phyloP scores from a whole-genome alignment of 2,888 invertebrate genomes.

The Erebia aethiops region DNA sequence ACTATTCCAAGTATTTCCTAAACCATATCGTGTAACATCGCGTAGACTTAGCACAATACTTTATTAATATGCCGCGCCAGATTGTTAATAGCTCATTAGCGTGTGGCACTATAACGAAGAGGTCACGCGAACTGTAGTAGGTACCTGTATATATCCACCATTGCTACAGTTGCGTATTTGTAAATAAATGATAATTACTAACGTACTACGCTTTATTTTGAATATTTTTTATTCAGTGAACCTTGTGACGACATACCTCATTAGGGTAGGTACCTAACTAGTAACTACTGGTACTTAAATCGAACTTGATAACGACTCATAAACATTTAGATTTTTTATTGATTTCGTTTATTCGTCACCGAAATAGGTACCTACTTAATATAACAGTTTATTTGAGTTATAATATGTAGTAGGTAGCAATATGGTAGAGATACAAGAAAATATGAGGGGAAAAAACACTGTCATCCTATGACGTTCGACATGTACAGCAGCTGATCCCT shows the following conservation, averaged over 20 bases:
- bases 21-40: background rate
- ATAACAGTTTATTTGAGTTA: background rate
- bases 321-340: background rate
- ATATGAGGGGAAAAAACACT: too few relatives aligned
- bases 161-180: background rate
- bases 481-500: too few relatives aligned
- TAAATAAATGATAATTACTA: background rate
- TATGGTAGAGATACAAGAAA: too few relatives aligned
- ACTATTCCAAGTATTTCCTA: background rate
- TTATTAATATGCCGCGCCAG: background rate
- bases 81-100: conserved; percentile 19
- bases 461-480: too few relatives aligned
- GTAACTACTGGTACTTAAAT: too few relatives aligned
- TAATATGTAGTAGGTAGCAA: too few relatives aligned
- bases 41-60: conserved; percentile 8
- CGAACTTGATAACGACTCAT: background rate
- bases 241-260: background rate
- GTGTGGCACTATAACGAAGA: conserved; percentile 1
- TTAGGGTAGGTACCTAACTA: background rate
- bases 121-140: background rate
- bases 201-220: background rate
- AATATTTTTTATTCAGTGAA: background rate
- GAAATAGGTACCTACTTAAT: background rate
- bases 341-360: background rate
- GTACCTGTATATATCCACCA: background rate